A percentile compares a stretch with the other conserved stretches of the same genome.
These are phyloP conservation scores for Paradisaea rubra DNA, from an alignment of 2,113 vertebrate species.

Conservation along the genomic window DNA sequence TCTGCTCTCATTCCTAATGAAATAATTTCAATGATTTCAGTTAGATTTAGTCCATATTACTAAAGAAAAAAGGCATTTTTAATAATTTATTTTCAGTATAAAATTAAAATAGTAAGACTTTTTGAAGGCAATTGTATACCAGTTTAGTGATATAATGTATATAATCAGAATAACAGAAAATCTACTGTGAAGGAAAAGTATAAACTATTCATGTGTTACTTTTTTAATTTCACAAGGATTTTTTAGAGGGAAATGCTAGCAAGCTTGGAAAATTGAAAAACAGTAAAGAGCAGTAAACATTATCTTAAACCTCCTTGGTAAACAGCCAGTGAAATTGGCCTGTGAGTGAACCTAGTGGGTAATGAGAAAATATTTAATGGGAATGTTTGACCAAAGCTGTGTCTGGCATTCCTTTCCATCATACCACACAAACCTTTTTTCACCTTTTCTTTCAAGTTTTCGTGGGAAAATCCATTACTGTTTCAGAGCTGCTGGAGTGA, in stretches of 20 bases:
- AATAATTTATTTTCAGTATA: background rate
- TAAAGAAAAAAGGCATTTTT: background rate
- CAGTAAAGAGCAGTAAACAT: conserved; percentile 8
- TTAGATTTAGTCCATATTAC: background rate
- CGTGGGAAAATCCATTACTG: conserved; percentile 38
- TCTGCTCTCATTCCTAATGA: background rate
- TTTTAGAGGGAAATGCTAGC: background rate
- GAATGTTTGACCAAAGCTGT: conserved; percentile 58
- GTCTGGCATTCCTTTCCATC: conserved; percentile 63
- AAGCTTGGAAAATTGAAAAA: conserved; percentile 21
- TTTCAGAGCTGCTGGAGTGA: conserved; percentile 25
- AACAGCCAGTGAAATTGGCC: conserved; percentile 54
- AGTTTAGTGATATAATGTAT: background rate
- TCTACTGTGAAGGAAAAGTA: background rate
- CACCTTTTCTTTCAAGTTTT: conserved; percentile 60
- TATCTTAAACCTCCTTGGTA: conserved; percentile 44
- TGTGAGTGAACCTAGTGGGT: conserved; percentile 56
- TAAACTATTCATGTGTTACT: background rate
- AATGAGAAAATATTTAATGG: conserved; percentile 58
- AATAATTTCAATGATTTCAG: background rate
- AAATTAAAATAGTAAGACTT: background rate
- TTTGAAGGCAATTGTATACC: background rate
- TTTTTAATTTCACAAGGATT: background rate
- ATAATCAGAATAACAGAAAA: background rate
- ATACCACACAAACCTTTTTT: conserved; percentile 50